phyloP scores from a whole-genome alignment of 2,113 vertebrate genomes.

The Meleagris gallopavo region DNA sequence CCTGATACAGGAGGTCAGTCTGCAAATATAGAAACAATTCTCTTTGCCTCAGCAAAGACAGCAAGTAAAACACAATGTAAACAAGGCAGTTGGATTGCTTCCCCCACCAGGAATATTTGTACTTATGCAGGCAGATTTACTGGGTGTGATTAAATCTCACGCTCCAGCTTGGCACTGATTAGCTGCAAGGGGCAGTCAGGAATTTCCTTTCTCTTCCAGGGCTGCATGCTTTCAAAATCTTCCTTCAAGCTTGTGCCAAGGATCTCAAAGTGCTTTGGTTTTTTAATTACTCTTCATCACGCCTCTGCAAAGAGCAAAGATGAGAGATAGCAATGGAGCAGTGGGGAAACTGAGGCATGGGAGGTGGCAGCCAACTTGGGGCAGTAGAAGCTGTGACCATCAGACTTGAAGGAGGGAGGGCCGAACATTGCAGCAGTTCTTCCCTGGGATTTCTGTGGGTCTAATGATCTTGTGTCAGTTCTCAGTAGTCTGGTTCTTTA shows the following conservation, averaged over 20 bases:
- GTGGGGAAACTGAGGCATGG: conserved; percentile 25
- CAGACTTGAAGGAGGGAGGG: not conserved
- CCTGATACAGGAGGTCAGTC: conserved; percentile 28
- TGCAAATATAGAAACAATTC: conserved; percentile 33
- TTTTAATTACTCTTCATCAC: not conserved
- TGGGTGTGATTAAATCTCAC: conserved; percentile 46
- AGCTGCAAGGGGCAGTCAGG: conserved; percentile 61
- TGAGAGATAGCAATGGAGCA: not conserved
- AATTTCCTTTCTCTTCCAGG: conserved; percentile 57
- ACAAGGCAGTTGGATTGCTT: conserved; percentile 41
- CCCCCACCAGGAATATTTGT: conserved; percentile 9
- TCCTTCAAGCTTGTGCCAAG: conserved; percentile 25
- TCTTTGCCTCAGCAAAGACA: conserved; percentile 49
- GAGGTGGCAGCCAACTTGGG: not conserved
- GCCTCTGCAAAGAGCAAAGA: not conserved
- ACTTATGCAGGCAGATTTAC: conserved; percentile 45
- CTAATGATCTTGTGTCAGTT: not conserved
- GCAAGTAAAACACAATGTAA: conserved; percentile 25
- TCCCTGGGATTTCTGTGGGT: not conserved
- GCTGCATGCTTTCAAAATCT: conserved; percentile 8
- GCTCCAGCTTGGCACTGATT: conserved; percentile 53
- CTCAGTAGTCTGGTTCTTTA: not conserved
- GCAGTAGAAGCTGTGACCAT: fast-evolving
- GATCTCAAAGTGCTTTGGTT: conserved; percentile 40
- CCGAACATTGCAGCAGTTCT: not conserved